Base-by-base conservation (phyloP, 2,888 invertebrate genomes). In the Pycnomerus fuliginosus region DNA sequence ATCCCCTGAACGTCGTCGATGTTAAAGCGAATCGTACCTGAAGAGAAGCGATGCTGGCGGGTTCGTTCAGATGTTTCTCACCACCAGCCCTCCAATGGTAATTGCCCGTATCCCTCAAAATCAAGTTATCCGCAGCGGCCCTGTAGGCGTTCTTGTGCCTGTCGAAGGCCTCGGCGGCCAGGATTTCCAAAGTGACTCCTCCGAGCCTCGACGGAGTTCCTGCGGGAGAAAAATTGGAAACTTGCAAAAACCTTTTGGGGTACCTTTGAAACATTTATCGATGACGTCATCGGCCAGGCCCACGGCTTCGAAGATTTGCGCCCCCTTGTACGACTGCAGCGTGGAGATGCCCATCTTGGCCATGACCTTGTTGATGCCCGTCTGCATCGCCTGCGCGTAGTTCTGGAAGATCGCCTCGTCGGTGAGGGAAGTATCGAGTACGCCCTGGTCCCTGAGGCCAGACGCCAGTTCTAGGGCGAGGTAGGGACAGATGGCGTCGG, bases 261-360 rank as follows among this genome's bases (percentile, higher is more conserved):
- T 35, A 27, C 41, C 70, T 73, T 79, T 89, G 76, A 99, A 99
- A 71, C 98, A 97, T 64, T 90, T 90, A 43, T 95, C 89, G 47
- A 99, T 82, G 0, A 99, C 90, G 62, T 98, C 96, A 45, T 87
- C 82, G 23, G 89, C 86, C 30, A 99, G 73, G 0, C 99, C 99
- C 5, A 99, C 96, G 1, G 97, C 97, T 73, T 99, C 99, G 68
- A 99, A 99, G 61, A 99, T 99, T 76, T 99, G 99, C 0, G 99
- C 99, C 51, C 96, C 92, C 76, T 97, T 98, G 74, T 99, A 99
- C 0, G 96, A 97, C 70, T 98, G 98, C 24, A 99, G 76, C 0
- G 98, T 99, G 42, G 95, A 96, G 66, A 99, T 99, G 42, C 99
- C 99, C 99, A 99, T 99, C 73, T 99, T 99, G 3, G 99, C 98